These are phyloP conservation scores for Netelia inedita DNA, from an alignment of 2,888 invertebrate species.

Conservation along the genomic window DNA sequence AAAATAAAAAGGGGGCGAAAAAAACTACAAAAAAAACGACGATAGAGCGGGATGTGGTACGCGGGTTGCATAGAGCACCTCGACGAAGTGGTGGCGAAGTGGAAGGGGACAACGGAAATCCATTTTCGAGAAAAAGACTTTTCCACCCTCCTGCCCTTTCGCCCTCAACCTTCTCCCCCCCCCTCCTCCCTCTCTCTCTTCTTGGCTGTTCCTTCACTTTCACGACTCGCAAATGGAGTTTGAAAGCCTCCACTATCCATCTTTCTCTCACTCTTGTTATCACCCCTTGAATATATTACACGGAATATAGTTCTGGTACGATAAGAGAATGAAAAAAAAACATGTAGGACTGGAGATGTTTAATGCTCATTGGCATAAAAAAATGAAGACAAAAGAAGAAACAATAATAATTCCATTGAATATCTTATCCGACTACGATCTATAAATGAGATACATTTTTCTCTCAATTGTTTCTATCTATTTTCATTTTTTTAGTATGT, in stretches of 20 bases:
- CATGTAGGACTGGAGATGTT: background rate
- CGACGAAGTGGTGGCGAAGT: constrained; percentile 44
- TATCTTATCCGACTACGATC: too few relatives aligned
- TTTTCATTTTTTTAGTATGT: too few relatives aligned
- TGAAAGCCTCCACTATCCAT: constrained; percentile 61
- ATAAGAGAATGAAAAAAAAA: background rate
- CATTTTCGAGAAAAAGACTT: constrained; percentile 63
- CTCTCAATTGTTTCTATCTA: too few relatives aligned
- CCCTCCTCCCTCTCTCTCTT: constrained; percentile 6
- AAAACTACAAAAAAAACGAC: background rate
- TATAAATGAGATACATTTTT: too few relatives aligned
- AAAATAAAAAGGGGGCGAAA: too few relatives aligned
- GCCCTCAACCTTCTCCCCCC: constrained; percentile 1
- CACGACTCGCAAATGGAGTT: constrained; percentile 62
- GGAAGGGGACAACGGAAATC: constrained; percentile 63
- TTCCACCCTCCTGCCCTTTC: constrained; percentile 44
- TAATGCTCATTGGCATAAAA: constrained; percentile 15
- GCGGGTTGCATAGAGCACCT: constrained; percentile 34
- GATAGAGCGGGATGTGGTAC: constrained; percentile 1
- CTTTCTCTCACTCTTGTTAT: constrained; percentile 40
- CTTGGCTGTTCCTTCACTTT: constrained; percentile 47
- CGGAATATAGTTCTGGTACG: background rate
- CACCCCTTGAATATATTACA: constrained; percentile 14
- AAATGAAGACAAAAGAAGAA: too few relatives aligned
- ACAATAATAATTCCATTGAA: too few relatives aligned